Conservation (phyloP, 2,888 invertebrate species). For the Serripes groenlandicus region DNA sequence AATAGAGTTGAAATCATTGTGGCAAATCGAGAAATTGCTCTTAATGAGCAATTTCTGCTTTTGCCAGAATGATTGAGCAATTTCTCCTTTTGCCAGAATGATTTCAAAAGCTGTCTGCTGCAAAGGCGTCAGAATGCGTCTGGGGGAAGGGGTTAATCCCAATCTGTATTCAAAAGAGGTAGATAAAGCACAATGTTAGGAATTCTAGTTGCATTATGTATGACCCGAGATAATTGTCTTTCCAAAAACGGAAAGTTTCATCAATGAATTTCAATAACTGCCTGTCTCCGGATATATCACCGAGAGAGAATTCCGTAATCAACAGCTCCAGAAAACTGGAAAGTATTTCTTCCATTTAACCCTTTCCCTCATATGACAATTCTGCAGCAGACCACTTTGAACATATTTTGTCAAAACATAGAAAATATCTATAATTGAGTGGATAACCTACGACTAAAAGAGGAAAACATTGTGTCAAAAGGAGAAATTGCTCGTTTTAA, state of each 20-base stretch:
- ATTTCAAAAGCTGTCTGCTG: not conserved
- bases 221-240: not conserved
- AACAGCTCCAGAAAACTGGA: no score
- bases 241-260: slow-evolving; percentile 20
- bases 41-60: not conserved
- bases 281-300: slow-evolving; percentile 1
- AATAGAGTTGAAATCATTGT: not conserved
- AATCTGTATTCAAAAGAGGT: not conserved
- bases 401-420: no score
- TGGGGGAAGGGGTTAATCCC: not conserved
- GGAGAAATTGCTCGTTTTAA: no score
- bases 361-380: no score
- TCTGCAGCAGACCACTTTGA: no score
- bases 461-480: no score
- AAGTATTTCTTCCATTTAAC: no score
- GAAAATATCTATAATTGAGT: no score
- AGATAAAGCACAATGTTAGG: not conserved
- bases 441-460: no score
- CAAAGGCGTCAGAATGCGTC: not conserved
- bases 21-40: slow-evolving; percentile 7
- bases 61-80: not conserved
- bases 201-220: not conserved
- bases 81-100: not conserved
- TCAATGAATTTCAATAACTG: slow-evolving; percentile 20
- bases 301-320: slow-evolving; percentile 8